A percentile compares a stretch with the other conserved stretches of the same genome.
These are phyloP conservation scores for Toxonevra muliebris DNA, from an alignment of 2,888 invertebrate species.

Conservation along the genomic window DNA sequence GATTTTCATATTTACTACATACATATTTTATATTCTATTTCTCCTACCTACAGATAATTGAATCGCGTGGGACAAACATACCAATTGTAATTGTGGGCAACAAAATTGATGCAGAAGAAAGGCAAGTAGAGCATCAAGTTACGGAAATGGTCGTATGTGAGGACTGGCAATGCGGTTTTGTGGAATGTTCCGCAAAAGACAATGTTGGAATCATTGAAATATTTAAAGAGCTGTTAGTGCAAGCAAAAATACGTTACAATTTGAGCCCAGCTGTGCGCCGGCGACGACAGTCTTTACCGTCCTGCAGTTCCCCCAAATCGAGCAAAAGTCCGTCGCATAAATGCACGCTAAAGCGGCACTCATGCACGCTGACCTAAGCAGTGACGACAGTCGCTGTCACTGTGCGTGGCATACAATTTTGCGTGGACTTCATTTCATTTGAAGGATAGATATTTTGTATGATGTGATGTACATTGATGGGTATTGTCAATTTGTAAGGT, in stretches of 20 bases:
- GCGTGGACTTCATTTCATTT: no score
- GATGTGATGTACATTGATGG: no score
- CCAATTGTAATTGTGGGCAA: slow-evolving; percentile 79
- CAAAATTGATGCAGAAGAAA: slow-evolving; percentile 70
- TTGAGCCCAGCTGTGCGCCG: slow-evolving; percentile 66
- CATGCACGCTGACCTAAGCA: slow-evolving; percentile 51
- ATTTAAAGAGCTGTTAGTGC: slow-evolving; percentile 67
- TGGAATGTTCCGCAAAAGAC: slow-evolving; percentile 68
- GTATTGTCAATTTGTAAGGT: no score
- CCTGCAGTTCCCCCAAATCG: slow-evolving; percentile 47
- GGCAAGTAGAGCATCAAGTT: slow-evolving; percentile 61
- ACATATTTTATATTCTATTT: slow-evolving; percentile 5
- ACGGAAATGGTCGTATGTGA: slow-evolving; percentile 63
- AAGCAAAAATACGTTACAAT: slow-evolving; percentile 66
- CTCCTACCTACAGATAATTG: slow-evolving; percentile 43
- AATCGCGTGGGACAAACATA: slow-evolving; percentile 65
- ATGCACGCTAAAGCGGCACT: slow-evolving; percentile 47
- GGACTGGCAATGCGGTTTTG: slow-evolving; percentile 68
- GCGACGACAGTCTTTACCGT: slow-evolving; percentile 64
- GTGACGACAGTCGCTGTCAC: background rate
- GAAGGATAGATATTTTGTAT: no score
- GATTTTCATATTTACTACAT: background rate
- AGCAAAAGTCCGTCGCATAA: slow-evolving; percentile 48
- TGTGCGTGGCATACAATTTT: no score
- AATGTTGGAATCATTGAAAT: slow-evolving; percentile 66